A percentile compares a stretch with the other conserved stretches of the same genome.
Evolutionary conservation across 2,888 invertebrate genomes (phyloP).

Genomic region (Zygothrica quintamaculata): DNA sequence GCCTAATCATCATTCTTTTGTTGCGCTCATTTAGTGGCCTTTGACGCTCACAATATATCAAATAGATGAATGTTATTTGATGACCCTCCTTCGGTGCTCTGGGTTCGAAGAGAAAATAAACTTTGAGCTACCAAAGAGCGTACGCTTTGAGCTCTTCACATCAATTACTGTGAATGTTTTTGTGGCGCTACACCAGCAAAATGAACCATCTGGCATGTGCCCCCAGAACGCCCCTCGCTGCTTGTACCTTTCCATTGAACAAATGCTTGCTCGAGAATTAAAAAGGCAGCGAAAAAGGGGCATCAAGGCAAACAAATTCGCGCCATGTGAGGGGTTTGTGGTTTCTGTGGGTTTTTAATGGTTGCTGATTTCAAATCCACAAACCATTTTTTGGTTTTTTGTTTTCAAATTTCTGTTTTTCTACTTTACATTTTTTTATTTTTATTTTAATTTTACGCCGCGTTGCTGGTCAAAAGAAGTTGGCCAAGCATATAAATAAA

Average conservation of each 20-base stretch:
- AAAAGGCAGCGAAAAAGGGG: constrained; percentile 19
- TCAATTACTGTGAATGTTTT: constrained; percentile 73
- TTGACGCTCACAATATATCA: constrained; percentile 50
- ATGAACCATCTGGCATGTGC: constrained; percentile 18
- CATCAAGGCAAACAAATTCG: constrained; percentile 46
- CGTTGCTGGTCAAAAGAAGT: constrained; percentile 57
- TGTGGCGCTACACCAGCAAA: constrained; percentile 23
- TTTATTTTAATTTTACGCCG: constrained; percentile 34
- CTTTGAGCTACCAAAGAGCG: constrained; percentile 5
- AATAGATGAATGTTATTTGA: constrained; percentile 46
- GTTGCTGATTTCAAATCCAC: constrained; percentile 50
- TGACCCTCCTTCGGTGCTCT: constrained; percentile 7
- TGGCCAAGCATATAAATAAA: constrained; percentile 75
- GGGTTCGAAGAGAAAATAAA: constrained; percentile 13
- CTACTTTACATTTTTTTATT: background rate
- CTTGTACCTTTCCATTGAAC: constrained; percentile 64
- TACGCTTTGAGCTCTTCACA: constrained; percentile 50
- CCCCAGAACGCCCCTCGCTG: background rate
- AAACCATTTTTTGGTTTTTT: constrained; percentile 22
- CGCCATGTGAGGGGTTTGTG: constrained; percentile 48
- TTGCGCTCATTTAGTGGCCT: constrained; percentile 28
- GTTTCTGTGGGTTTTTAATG: constrained; percentile 48
- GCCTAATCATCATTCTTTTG: constrained; percentile 38
- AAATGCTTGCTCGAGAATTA: constrained; percentile 56
- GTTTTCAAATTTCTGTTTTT: too few species aligned